Evolutionary conservation across 2,113 vertebrate genomes (phyloP), one percentile per base, ranked within the genome.

Genomic region (Gambusia holbrooki): DNA sequence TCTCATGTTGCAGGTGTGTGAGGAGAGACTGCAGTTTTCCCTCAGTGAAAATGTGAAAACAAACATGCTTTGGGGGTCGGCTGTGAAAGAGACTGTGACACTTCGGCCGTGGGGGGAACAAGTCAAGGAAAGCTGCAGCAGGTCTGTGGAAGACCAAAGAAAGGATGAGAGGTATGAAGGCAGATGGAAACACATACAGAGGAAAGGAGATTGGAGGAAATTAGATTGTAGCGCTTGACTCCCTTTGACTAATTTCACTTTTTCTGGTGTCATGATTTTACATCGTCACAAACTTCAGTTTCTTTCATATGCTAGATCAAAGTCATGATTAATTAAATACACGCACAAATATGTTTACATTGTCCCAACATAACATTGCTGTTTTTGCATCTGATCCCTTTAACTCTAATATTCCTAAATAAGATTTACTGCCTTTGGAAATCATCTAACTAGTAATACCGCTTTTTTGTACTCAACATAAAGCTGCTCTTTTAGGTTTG

Each of bases 31-130:
- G 62, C 94, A 96, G 89, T 94, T 95, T 88, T 96, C 96, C 5
- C 93, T 97, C 63, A 92, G 95, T 88, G 96, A 97, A 89, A 96
- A 96, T 17, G 96, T 97, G 84, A 95, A 96, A 68, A 94, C 95
- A 82, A 97, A 96, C 68, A 89, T 96, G 66, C 94, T 97, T 12
- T 96, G 95, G 90, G 94, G 91, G 3, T 68, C 90, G 19, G 90
- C 93, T 51, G 89, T 91, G 37, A 92, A 91, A 63, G 93, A 95
- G 77, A 87, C 89, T 0, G 93, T 90, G 0, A 87, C 73, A 28
- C 85, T 94, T 5, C 85, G 82, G 30, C 92, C 94, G 45, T 95
- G 94, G 94, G 90, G 92, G 13, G 92, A 90, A 25, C 83, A 86
- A 70, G 90, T 72, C 73, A 74, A 77, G 71, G 86, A 93, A 76